Conservation (phyloP, 2,797 vertebrate species). For the Tinamus major region DNA sequence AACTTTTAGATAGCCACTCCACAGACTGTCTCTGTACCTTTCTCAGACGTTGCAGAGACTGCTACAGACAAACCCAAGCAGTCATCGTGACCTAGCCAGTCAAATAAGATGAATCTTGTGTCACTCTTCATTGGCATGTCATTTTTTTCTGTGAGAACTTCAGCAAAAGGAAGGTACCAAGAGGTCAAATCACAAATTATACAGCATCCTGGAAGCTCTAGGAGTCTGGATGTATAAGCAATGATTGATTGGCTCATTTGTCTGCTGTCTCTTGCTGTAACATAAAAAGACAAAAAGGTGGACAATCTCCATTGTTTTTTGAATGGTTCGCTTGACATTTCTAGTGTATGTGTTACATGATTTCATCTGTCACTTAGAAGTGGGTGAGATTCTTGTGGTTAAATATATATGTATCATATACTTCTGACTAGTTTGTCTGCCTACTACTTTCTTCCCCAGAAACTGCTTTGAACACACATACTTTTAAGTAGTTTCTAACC, state of each 20-base stretch:
- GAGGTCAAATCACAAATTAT: slow-evolving; percentile 64
- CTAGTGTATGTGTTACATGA: not conserved
- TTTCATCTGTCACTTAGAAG: not conserved
- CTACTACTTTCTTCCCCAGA: not conserved
- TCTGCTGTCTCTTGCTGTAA: slow-evolving; percentile 31
- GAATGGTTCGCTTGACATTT: not conserved
- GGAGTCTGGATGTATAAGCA: slow-evolving; percentile 2
- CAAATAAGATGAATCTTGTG: slow-evolving; percentile 68
- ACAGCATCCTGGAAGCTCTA: slow-evolving; percentile 29
- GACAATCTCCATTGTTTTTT: not conserved
- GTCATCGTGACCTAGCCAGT: slow-evolving; percentile 52
- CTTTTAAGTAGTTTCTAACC: not conserved
- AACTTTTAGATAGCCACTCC: slow-evolving; percentile 4
- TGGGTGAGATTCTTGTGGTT: not conserved
- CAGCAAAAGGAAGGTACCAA: slow-evolving; percentile 25
- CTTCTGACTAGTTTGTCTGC: not conserved
- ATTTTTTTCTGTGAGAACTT: slow-evolving; percentile 55
- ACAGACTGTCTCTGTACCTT: slow-evolving; percentile 22
- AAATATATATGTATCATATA: not conserved
- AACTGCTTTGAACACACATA: not conserved
- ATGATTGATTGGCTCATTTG: slow-evolving; percentile 38
- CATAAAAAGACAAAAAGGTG: not conserved
- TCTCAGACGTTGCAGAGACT: not conserved
- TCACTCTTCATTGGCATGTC: slow-evolving; percentile 60
- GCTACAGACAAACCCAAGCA: slow-evolving; percentile 39